phyloP scores from a whole-genome alignment of 2,888 invertebrate genomes.

The Polylopha cassiicola region DNA sequence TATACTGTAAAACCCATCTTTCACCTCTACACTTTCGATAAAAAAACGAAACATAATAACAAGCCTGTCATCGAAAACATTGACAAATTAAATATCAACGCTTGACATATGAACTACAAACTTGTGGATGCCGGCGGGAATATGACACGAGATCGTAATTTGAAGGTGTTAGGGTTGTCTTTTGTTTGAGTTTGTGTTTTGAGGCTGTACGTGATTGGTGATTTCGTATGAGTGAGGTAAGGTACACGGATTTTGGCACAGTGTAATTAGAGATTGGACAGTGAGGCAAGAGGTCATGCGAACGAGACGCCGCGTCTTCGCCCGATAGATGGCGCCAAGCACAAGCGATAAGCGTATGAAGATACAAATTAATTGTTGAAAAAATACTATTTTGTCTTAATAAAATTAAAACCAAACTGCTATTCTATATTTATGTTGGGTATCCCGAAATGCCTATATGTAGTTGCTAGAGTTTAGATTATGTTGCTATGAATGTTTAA shows the following conservation, averaged over 20 bases:
- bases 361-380: neutral
- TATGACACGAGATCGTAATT: conserved; percentile 10
- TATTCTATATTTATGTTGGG: too few species aligned
- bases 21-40: conserved; percentile 51
- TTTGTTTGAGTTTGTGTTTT: conserved; percentile 16
- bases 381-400: neutral
- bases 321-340: conserved; percentile 15
- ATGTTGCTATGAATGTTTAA: too few species aligned
- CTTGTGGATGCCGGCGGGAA: conserved; percentile 22
- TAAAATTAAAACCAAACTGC: too few species aligned
- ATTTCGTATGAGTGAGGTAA: conserved; percentile 37
- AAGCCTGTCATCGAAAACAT: conserved; percentile 65
- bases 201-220: conserved; percentile 31
- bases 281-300: conserved; percentile 67
- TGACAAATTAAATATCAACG: conserved; percentile 73
- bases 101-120: conserved; percentile 27
- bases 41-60: conserved; percentile 53
- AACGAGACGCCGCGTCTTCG: conserved; percentile 54
- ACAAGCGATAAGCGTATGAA: conserved; percentile 10
- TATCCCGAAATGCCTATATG: too few species aligned
- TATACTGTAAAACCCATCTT: conserved; percentile 39
- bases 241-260: conserved; percentile 61
- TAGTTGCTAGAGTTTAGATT: too few species aligned
- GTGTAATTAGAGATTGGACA: conserved; percentile 65
- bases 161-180: conserved; percentile 16